Evolutionary conservation across 2,888 invertebrate species (phyloP).

Genomic region (Perdita meconis): DNA sequence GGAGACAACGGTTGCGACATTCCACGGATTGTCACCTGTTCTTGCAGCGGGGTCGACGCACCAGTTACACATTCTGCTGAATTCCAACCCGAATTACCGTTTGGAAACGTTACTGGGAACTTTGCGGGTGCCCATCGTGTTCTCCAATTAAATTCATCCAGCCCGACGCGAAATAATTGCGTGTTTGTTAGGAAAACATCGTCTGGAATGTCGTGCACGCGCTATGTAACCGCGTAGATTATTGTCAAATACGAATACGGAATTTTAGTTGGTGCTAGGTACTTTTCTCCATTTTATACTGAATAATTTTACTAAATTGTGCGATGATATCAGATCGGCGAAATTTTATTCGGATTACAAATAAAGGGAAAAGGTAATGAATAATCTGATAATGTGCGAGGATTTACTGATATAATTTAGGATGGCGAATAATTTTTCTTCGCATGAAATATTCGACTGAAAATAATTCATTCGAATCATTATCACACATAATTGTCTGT

Average conservation of each 20-base stretch:
- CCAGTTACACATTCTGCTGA: constrained; percentile 5
- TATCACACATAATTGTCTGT: no score
- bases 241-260: background rate
- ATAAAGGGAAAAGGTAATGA: no score
- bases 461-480: no score
- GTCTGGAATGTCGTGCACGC: background rate
- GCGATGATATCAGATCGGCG: no score
- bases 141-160: constrained; percentile 1
- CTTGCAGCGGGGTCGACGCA: constrained; percentile 23
- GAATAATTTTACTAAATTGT: no score
- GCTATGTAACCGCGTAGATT: no score
- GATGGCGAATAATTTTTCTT: no score
- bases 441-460: no score
- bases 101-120: constrained; percentile 5
- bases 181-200: background rate
- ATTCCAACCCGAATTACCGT: constrained; percentile 5
- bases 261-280: background rate
- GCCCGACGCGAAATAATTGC: background rate
- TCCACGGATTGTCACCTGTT: constrained; percentile 42
- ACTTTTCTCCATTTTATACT: no score
- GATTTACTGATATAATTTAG: no score
- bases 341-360: no score
- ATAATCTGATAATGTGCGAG: no score
- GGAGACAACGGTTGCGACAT: constrained; percentile 10
- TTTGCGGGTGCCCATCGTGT: background rate